A percentile compares a stretch with the other conserved stretches of the same genome.
phyloP scores from a whole-genome alignment of 2,888 invertebrate species.

The Drosophila vallismaia region DNA sequence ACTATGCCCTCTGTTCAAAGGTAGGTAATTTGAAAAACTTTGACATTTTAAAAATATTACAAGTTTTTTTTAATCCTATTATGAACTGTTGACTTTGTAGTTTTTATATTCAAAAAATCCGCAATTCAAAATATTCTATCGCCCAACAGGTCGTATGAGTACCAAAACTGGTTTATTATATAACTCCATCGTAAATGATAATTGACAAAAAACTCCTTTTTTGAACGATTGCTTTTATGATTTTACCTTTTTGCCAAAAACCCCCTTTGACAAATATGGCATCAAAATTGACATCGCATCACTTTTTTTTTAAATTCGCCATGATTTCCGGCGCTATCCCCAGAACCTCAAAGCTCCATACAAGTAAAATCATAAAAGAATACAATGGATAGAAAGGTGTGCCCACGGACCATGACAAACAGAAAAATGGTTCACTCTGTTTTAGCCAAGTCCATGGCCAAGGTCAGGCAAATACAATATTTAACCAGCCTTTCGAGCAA shows the following conservation, averaged over 20 bases:
- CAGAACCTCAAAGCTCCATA: slow-evolving; percentile 24
- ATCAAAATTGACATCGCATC: slow-evolving; percentile 44
- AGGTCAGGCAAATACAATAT: slow-evolving; percentile 47
- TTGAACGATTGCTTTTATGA: background rate
- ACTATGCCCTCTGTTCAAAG: slow-evolving; percentile 96
- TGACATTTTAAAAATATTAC: background rate
- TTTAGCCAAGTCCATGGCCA: slow-evolving; percentile 59
- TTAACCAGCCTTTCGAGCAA: slow-evolving; percentile 13
- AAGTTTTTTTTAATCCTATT: no score
- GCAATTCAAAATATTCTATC: background rate
- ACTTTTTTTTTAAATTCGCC: slow-evolving; percentile 43
- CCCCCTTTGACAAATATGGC: slow-evolving; percentile 38
- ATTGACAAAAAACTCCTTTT: no score
- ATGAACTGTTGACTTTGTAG: no score
- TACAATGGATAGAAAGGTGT: slow-evolving; percentile 25
- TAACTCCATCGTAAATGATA: no score
- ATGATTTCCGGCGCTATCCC: slow-evolving; percentile 17
- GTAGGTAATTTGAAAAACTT: slow-evolving; percentile 84
- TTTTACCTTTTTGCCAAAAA: background rate
- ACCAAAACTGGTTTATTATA: no score
- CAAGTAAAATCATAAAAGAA: slow-evolving; percentile 15
- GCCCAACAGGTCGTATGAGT: slow-evolving; percentile 1
- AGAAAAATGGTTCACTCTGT: slow-evolving; percentile 31
- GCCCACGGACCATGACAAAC: slow-evolving; percentile 58
- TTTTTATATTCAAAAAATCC: no score